Evolutionary conservation across 2,113 vertebrate species (phyloP).

Genomic region (Callithrix jacchus): DNA sequence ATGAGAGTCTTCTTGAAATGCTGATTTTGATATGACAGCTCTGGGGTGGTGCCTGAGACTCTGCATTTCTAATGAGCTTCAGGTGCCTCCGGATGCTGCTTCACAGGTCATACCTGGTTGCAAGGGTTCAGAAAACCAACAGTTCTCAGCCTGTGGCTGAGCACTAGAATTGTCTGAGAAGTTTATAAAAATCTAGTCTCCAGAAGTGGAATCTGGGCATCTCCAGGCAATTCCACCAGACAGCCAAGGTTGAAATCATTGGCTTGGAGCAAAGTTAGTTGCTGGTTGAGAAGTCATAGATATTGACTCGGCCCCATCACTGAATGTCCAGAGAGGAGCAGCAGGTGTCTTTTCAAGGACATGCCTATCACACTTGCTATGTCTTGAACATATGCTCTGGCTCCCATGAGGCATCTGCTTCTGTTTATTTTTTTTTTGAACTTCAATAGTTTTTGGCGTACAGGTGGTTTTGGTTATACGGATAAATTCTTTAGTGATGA

Average conservation of each 20-base stretch:
- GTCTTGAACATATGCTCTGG: background rate
- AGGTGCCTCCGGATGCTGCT: background rate
- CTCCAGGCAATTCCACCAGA: background rate
- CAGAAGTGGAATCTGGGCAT: background rate
- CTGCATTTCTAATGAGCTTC: background rate
- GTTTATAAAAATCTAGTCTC: background rate
- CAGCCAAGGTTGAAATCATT: background rate
- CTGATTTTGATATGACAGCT: background rate
- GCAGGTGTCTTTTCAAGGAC: background rate
- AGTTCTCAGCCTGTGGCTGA: background rate
- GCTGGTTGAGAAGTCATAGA: background rate
- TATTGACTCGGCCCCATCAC: background rate
- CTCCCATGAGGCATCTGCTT: no score
- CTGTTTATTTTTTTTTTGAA: no score
- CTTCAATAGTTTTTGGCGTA: no score
- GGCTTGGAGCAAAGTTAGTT: background rate
- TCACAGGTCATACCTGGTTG: background rate
- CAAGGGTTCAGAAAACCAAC: background rate
- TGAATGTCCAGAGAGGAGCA: background rate
- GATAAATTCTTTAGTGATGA: no score
- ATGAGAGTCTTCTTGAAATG: background rate
- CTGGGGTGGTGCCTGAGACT: background rate
- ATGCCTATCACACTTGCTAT: fast-evolving
- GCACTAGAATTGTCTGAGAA: background rate
- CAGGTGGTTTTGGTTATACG: no score